Conservation (phyloP, 1,140 invertebrate species). For the Aphis craccivora region DNA sequence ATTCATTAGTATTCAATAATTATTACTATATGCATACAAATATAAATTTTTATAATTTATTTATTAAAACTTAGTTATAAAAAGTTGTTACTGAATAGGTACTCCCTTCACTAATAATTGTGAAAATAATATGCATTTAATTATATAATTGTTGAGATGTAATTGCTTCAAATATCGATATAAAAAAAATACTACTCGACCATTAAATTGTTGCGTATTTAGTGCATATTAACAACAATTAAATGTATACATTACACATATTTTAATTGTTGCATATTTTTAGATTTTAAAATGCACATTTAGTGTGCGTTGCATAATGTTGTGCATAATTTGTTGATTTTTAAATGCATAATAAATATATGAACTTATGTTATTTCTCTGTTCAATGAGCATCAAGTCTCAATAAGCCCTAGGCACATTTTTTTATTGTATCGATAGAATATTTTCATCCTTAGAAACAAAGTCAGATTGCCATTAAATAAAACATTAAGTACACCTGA, state of each 20-base stretch:
- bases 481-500: neutral
- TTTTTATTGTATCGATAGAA: neutral
- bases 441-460: neutral
- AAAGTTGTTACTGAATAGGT: neutral
- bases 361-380: neutral
- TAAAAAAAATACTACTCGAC: neutral
- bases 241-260: neutral
- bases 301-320: neutral
- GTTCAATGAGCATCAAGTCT: neutral
- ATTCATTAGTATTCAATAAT: neutral
- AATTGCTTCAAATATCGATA: neutral
- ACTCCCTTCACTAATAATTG: neutral
- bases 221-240: neutral
- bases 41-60: neutral
- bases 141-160: neutral
- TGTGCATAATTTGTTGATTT: neutral
- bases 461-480: neutral
- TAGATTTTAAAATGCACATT: neutral
- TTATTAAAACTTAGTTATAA: neutral
- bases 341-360: neutral
- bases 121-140: neutral
- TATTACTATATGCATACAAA: too few species aligned
- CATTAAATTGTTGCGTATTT: neutral
- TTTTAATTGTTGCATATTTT: slow-evolving; percentile 9
- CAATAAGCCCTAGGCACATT: neutral